Evolutionary conservation across 2,888 invertebrate genomes (phyloP).

Genomic region (Agrotis segetum): DNA sequence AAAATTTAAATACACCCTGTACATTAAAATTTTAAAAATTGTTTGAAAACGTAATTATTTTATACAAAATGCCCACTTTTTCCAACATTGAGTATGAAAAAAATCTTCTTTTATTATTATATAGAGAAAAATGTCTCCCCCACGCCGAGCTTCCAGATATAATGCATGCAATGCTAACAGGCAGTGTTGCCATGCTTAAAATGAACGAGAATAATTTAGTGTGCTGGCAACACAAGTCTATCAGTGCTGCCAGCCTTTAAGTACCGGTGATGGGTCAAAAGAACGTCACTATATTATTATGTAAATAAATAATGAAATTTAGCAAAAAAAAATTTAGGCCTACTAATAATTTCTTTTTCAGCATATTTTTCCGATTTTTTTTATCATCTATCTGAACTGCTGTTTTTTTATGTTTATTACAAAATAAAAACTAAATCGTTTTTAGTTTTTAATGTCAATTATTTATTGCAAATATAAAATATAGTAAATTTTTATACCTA

Average conservation of each 20-base stretch:
- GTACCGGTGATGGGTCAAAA: constrained; percentile 69
- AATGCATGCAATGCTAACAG: constrained; percentile 67
- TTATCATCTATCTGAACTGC: constrained; percentile 5
- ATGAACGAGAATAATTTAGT: constrained; percentile 43
- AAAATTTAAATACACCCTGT: background rate
- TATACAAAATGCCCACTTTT: background rate
- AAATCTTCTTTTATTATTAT: constrained; percentile 65
- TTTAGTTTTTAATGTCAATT: constrained; percentile 20
- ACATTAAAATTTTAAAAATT: background rate
- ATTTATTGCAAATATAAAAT: too few species aligned
- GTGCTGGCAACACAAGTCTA: constrained; percentile 46
- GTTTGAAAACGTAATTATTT: too few species aligned
- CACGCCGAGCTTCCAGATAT: constrained; percentile 52
- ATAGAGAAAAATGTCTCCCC: constrained; percentile 63
- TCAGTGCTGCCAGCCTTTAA: constrained; percentile 57
- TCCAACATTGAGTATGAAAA: constrained; percentile 28
- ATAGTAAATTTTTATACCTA: background rate
- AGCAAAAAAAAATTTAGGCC: constrained; percentile 37
- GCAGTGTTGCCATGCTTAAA: constrained; percentile 66
- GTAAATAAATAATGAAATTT: constrained; percentile 51
- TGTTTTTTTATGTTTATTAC: constrained; percentile 6
- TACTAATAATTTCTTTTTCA: constrained; percentile 70
- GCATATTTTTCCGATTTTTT: constrained; percentile 45
- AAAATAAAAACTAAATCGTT: constrained; percentile 28
- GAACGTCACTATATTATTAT: constrained; percentile 46